phyloP scores from a whole-genome alignment of 2,113 vertebrate genomes.

The Otis tarda region DNA sequence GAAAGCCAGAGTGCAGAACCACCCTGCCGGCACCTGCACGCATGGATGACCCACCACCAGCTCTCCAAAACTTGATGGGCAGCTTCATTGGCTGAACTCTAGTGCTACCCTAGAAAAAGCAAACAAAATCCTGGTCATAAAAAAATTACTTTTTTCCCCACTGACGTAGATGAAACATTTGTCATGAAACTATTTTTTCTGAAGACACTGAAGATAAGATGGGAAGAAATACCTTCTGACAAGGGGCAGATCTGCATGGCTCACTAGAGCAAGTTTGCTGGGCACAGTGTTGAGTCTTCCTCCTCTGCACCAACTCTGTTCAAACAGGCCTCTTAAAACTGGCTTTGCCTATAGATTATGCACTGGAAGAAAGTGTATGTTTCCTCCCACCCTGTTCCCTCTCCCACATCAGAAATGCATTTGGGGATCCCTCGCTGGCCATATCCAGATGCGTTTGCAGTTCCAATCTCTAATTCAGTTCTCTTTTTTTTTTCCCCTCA shows the following conservation, averaged over 20 bases:
- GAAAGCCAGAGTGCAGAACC: not conserved
- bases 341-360: not conserved
- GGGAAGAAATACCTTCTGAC: not conserved
- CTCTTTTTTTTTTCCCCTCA: not conserved
- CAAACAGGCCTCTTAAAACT: not conserved
- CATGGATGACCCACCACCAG: not conserved
- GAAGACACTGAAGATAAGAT: not conserved
- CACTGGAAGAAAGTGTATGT: not conserved
- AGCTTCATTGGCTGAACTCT: not conserved
- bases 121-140: not conserved
- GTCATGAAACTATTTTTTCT: not conserved
- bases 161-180: not conserved
- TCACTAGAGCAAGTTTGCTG: not conserved
- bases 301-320: not conserved
- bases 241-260: not conserved
- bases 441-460: not conserved
- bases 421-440: not conserved
- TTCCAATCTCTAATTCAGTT: not conserved
- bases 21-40: fast-evolving
- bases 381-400: not conserved
- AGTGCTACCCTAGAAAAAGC: not conserved
- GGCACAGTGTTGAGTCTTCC: fast-evolving
- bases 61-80: not conserved
- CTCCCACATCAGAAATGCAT: not conserved
- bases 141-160: fast-evolving